Conservation (phyloP, 1,140 invertebrate species). For the Trichonephila inaurata region DNA sequence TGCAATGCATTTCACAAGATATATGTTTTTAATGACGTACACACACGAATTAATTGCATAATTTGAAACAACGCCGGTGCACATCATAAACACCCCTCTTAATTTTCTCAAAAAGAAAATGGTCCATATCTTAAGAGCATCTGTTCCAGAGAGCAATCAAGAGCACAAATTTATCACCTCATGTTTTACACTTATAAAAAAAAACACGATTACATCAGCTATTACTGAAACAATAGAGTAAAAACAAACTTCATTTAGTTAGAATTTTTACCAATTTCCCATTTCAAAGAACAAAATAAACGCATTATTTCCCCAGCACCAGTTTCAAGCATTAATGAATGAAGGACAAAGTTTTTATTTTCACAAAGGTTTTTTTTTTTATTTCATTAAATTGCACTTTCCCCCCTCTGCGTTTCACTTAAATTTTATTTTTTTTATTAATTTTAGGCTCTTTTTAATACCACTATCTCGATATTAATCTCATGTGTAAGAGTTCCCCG, state of each 20-base stretch:
- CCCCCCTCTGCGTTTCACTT: background rate
- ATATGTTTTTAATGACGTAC: too few relatives aligned
- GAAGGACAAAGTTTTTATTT: background rate
- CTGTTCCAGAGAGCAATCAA: background rate
- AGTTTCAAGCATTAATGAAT: slow-evolving; percentile 32
- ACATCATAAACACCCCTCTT: background rate
- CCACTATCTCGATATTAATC: background rate
- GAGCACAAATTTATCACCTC: background rate
- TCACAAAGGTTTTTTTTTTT: background rate
- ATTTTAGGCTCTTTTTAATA: background rate
- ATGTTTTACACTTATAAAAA: background rate
- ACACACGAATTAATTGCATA: background rate
- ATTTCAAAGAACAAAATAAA: slow-evolving; percentile 26
- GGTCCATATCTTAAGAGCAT: background rate
- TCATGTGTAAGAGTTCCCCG: background rate
- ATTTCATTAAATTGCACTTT: background rate
- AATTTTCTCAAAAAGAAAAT: background rate
- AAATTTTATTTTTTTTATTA: background rate
- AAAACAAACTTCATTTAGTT: background rate
- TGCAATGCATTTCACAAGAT: too few relatives aligned
- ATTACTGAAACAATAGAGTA: background rate
- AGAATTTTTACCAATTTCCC: slow-evolving; percentile 3
- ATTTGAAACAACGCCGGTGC: background rate
- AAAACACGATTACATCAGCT: background rate
- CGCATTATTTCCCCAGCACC: background rate